Evolutionary conservation across 2,888 invertebrate genomes (phyloP).

Genomic region (Platerodrilus igneus): DNA sequence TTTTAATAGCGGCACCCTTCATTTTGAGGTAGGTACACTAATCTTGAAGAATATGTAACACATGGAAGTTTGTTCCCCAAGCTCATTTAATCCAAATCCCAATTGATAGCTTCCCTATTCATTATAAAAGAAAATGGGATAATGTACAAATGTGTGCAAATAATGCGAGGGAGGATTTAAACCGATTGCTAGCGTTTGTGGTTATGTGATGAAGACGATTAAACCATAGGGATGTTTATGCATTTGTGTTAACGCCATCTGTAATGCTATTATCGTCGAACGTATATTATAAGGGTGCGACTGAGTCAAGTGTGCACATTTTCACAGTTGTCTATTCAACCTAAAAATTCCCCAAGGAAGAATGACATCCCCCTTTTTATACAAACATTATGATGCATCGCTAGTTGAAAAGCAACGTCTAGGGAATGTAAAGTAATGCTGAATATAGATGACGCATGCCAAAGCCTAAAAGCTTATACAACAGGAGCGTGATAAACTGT

Average conservation of each 20-base stretch:
- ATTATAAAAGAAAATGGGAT: slow-evolving; percentile 16
- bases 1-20: too few species aligned
- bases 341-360: slow-evolving; percentile 14
- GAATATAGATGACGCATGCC: too few species aligned
- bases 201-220: slow-evolving; percentile 11
- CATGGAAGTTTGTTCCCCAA: slow-evolving; percentile 10
- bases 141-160: slow-evolving; percentile 9
- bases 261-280: slow-evolving; percentile 19
- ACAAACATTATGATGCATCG: slow-evolving; percentile 4
- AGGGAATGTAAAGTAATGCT: too few species aligned
- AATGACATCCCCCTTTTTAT: not conserved
- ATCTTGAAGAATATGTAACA: slow-evolving; percentile 9
- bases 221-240: slow-evolving; percentile 16
- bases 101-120: slow-evolving; percentile 9
- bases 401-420: too few species aligned
- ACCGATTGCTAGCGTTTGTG: slow-evolving; percentile 7
- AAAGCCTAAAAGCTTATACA: too few species aligned
- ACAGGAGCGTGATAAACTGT: too few species aligned
- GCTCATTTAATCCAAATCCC: slow-evolving; percentile 5
- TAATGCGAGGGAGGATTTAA: slow-evolving; percentile 10
- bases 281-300: too few species aligned
- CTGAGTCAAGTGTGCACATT: slow-evolving; percentile 21
- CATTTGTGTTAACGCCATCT: slow-evolving; percentile 18
- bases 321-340: slow-evolving; percentile 13
- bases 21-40: not conserved